Base-by-base conservation (phyloP, 2,888 invertebrate genomes). In the Subacronicta megacephala region DNA sequence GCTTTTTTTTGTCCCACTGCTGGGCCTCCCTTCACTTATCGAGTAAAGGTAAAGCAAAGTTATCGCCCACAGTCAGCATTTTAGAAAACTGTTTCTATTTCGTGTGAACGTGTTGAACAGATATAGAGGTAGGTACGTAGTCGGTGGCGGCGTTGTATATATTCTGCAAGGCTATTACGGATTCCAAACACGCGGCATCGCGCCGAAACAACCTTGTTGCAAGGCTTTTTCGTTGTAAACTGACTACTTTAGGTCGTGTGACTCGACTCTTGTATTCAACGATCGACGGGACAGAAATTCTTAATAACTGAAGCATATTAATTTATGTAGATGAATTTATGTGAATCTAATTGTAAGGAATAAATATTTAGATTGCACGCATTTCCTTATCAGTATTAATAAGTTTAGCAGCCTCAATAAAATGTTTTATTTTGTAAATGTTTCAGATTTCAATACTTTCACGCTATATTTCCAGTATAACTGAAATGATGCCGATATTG, bases 171-270 rank as follows among this genome's bases (percentile, higher is more conserved):
- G 88, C 86, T 87, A 85, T 83, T 90, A 85, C 64, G 70, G 84
- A 92, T 92, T 89, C 92, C 81, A 77, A 80, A 72, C 91, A 87
- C 83, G 87, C 77, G 67, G 77, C 79, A 78, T 77, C 81, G 80
- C 79, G 80, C 75, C 81, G 80, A 84, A 81, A 84, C 89, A 91
- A 88, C 92, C 92, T 92, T 90, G 92, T 76, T 67, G 81, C 92
- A 90, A 92, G 92, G 91, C 85, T 88, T 83, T 87, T 82, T 82
- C 75, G 80, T 81, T 80, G 75, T 80, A 83, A 81, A 72, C 77
- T 77, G 77, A 78, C 79, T 56, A 77, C 78, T 77, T 75, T 78
- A 73, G 71, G 64, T 79, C 74, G 72, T 75, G 76, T 73, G 80
- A 62, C 64, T 65, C 47, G 63, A 52, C 47, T 61, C 56, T 64